Evolutionary conservation across 2,888 invertebrate species (phyloP), one percentile per base, ranked within the genome.

Genomic region (Lamproptera curius): DNA sequence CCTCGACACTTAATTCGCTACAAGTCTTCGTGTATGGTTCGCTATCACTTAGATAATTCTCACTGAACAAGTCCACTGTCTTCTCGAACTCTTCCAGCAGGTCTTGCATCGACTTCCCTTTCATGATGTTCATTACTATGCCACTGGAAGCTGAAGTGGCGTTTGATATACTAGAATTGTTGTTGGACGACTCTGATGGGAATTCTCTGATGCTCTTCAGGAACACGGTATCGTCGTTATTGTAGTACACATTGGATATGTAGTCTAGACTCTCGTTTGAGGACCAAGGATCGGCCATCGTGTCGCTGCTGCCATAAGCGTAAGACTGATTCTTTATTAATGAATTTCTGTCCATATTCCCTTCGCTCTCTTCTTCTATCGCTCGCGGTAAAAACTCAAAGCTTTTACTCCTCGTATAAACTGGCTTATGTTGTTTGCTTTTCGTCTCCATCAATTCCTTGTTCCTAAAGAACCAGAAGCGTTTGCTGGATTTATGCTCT

Each of bases 381-480:
- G 84, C 79, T 67, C 70, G 69, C 0, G 87, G 87, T 1, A 87
- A 61, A 46, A 85, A 87, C 54, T 87, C 87, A 39, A 86, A 88
- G 57, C 87, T 88, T 49, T 87, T 87, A 53, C 87, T 88, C 26
- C 87, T 65, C 53, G 67, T 72, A 50, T 85, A 86, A 11, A 72
- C 62, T 1, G 82, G 77, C 13, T 63, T 64, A 59, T 8, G 61
- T 33, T 48, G 63, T 8, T 67, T 70, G 5, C 58, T 54, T 10
- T 54, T 59, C 31, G 66, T 71, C 45, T 77, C 77, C 13, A 69
- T 63, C 6, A 72, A 28, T 8, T 84, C 86, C 53, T 73, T 83
- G 40, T 78, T 76, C 50, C 77, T 64, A 42, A 83, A 85, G 49
- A 84, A 74, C 87, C 87, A 86, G 49, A 85, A 85, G 0, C 83